phyloP scores from a whole-genome alignment of 2,113 vertebrate species.

The Brachyhypopomus occidentalis region DNA sequence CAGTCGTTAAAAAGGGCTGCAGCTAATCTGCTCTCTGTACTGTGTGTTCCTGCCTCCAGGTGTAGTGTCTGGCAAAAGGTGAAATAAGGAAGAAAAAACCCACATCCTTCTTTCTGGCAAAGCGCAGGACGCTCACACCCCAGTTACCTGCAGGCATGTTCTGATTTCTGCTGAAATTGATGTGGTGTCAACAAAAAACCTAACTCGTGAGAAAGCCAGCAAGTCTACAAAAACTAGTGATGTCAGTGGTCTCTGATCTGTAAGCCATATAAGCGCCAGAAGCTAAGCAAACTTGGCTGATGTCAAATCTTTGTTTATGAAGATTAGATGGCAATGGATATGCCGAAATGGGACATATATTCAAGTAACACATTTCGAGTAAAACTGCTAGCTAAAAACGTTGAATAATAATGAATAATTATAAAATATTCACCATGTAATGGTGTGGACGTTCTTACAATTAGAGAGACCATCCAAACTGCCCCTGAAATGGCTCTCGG shows the following conservation, averaged over 20 bases:
- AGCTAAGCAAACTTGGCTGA: constrained; percentile 1
- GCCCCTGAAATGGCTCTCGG: constrained; percentile 29
- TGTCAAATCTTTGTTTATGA: not conserved
- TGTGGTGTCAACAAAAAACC: constrained; percentile 34
- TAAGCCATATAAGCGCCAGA: constrained; percentile 24
- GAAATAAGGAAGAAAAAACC: constrained; percentile 1
- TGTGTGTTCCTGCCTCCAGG: not conserved
- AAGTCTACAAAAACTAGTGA: constrained; percentile 31
- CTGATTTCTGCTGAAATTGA: constrained; percentile 13
- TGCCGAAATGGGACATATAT: not conserved
- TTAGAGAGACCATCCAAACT: constrained; percentile 20
- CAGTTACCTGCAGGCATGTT: constrained; percentile 16
- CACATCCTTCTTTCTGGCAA: constrained; percentile 11
- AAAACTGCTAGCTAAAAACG: not conserved
- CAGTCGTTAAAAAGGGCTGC: not conserved
- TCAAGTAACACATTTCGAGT: not conserved
- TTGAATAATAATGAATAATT: too few relatives aligned
- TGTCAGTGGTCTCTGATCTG: constrained; percentile 9
- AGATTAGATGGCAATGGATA: not conserved
- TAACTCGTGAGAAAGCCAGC: constrained; percentile 29
- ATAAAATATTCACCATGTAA: too few relatives aligned
- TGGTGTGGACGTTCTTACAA: too few relatives aligned
- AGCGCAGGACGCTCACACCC: not conserved
- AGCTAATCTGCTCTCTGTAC: not conserved
- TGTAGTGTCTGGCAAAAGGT: not conserved